Base-by-base conservation (phyloP, 2,113 vertebrate species). In the Acanthisitta chloris region DNA sequence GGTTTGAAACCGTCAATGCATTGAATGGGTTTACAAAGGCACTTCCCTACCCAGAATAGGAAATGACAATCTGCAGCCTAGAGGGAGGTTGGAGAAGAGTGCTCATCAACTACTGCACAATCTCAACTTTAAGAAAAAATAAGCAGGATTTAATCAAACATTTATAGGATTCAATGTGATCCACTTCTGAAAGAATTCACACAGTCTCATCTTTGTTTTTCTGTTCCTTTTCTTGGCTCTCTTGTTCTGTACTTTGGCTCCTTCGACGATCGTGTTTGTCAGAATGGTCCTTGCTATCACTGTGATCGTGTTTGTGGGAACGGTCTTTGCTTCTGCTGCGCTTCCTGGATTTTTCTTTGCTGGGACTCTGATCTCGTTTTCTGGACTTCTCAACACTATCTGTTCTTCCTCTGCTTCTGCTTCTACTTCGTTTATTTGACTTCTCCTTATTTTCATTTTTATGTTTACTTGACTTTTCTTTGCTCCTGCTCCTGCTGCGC, bases 161-260 rank as follows among this genome's bases (percentile, higher is more conserved):
- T 98, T 96, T 97, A 97, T 96, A 98, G 98, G 98, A 98, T 98
- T 98, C 98, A 98, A 98, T 98, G 98, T 98, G 98, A 98, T 98
- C 98, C 98, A 98, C 95, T 97, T 97, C 96, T 92, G 54, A 96
- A 95, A 97, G 88, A 86, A 80, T 97, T 98, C 98, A 98, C 97
- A 97, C 94, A 98, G 97, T 98, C 97, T 98, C 98, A 69, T 98
- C 98, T 97, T 97, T 98, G 97, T 94, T 97, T 96, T 98, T 98
- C 23, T 98, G 96, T 86, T 98, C 97, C 91, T 98, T 98, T 81
- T 99, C 98, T 90, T 98, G 98, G 97, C 94, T 98, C 91, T 98
- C 98, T 71, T 51, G 88, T 88, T 99, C 99, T 23, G 94, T 91
- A 93, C 99, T 99, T 97, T 98, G 98, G 98, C 99, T 99, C 97